Percentiles rank a stretch among this genome's conserved stretches.
These are phyloP conservation scores for Aselliscus stoliczkanus DNA, from an alignment of 2,797 vertebrate species.

Conservation along the genomic window DNA sequence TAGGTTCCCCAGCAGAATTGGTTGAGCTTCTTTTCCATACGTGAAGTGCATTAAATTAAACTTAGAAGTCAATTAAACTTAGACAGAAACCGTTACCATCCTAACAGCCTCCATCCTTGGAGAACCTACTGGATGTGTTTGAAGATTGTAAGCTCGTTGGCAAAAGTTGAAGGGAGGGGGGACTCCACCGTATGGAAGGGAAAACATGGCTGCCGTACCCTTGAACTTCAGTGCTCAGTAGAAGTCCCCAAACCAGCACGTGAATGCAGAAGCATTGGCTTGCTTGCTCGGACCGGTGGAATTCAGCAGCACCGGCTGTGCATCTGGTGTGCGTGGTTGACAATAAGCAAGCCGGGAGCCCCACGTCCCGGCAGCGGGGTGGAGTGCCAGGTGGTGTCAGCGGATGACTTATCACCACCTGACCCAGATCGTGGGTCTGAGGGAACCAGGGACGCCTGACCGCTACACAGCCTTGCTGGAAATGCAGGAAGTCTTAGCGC, in stretches of 20 bases:
- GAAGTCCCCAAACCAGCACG: background rate
- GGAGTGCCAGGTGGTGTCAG: background rate
- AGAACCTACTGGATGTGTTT: background rate
- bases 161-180: background rate
- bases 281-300: background rate
- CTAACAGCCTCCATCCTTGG: background rate
- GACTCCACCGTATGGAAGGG: background rate
- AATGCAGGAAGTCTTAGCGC: background rate
- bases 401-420: rapidly evolving
- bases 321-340: background rate
- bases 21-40: background rate
- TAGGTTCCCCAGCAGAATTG: background rate
- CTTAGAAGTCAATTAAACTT: rapidly evolving
- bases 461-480: background rate
- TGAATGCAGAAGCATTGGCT: no score
- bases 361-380: no score
- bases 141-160: background rate
- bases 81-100: background rate
- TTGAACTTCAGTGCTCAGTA: no score
- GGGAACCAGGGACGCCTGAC: background rate
- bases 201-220: background rate
- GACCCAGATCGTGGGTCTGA: background rate
- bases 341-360: background rate
- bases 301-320: rapidly evolving
- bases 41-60: background rate